Evolutionary conservation across 2,113 vertebrate genomes (phyloP), one percentile per base, ranked within the genome.

Genomic region (Agapornis roseicollis): DNA sequence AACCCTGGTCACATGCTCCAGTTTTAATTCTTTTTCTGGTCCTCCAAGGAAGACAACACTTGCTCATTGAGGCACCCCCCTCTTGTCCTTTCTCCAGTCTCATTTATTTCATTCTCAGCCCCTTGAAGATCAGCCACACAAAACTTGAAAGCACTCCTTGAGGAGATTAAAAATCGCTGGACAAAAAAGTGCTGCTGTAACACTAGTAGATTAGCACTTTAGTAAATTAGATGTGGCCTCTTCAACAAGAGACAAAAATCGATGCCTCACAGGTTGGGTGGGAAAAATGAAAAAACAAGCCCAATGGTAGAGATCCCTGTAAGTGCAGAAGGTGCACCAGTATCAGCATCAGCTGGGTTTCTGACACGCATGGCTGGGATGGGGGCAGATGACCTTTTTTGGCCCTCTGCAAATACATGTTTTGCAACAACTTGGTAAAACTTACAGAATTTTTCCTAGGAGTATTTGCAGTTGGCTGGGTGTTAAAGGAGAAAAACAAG

Each of bases 1-100:
- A 3, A 74, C 24, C 5, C 49, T 23, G 9, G 18, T 14, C 0
- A 0, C 31, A 82, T 46, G 15, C 4, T 65, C 27, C 35, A 22
- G 8, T 83, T 93, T 66, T 73, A 63, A 27, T 47, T 80, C 1
- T 83, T 74, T 42, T 46, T 22, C 53, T 46, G 9, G 8, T 46
- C 64, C 22, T 17, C 16, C 28, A 63, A 17, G 15, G 33, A 80
- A 76, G 22, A 24, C 5, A 73, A 35, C 49, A 37, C 22, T 15
- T 74, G 3, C 35, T 84, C 18, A 41, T 77, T 55, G 84, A 44
- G 24, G 24, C 28, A 39, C 4, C 3, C 1, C 1, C 1, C 11
- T 79, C 44, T 31, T 44, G 65, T 78, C 56, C 33, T 85, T 86
- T 41, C 37, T 82, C 22, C 33, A 49, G 17, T 41, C 35, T 76